Evolutionary conservation across 2,888 invertebrate species (phyloP), one percentile per base, ranked within the genome.

Genomic region (Vannuccia rotundouncinata): DNA sequence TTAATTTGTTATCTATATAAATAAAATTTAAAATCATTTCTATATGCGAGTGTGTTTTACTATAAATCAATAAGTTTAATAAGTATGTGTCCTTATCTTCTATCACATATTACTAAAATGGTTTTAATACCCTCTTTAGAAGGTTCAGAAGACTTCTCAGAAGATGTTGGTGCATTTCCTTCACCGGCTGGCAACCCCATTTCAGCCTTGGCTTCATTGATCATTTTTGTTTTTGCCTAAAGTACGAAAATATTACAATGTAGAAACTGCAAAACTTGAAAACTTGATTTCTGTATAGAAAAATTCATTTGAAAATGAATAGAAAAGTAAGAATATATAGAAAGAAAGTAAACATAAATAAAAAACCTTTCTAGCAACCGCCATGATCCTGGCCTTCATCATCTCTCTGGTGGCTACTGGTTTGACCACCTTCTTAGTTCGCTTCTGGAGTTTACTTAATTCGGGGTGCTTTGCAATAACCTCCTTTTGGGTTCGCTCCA

Each of bases 401-500:
- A 77, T 59, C 17, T 77, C 77, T 31, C 77, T 5, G 1, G 77
- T 31, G 1, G 59, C 22, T 13, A 77, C 31, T 77, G 77, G 77
- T 77, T 77, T 77, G 2, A 45, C 77, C 22, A 77, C 59, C 25
- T 22, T 66, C 25, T 66, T 66, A 13, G 31, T 45, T 2, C 59
- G 31, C 31, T 77, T 77, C 59, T 77, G 31, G 22, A 77, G 59
- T 59, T 77, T 77, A 2, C 22, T 45, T 1, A 77, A 25, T 29
- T 79, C 81, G 22, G 81, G 76, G 30, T 81, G 74, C n/a, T 81
- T 74, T 25, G n/a, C 45, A 17, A 79, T 17, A 59, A 82, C 84
- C 59, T 80, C 83, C 30, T 84, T 81, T 66, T 86, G 85, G 1
- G 85, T 84, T 29, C 83, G 83, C 78, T 86, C 86, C 29, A 87